phyloP scores from a whole-genome alignment of 2,113 vertebrate genomes.

The Triplophysa siluroides region DNA sequence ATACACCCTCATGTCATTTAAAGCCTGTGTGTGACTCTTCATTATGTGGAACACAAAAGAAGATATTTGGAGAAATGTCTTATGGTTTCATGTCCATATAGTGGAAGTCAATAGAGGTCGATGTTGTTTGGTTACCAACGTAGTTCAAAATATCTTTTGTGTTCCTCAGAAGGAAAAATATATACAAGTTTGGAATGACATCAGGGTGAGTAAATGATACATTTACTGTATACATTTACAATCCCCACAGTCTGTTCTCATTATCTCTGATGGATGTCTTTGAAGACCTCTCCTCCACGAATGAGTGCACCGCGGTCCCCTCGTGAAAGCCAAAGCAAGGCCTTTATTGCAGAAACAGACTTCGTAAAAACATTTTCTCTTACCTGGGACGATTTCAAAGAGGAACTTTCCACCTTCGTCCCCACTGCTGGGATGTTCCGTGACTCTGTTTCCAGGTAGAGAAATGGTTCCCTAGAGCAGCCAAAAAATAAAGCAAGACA shows the following conservation, averaged over 20 bases:
- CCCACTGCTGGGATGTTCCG: slow-evolving; percentile 89
- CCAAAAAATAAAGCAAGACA: slow-evolving; percentile 21
- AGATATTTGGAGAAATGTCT: too few species aligned
- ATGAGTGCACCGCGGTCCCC: background rate
- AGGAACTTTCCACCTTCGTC: slow-evolving; percentile 94
- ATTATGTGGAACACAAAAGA: too few species aligned
- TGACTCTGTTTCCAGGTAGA: slow-evolving; percentile 93
- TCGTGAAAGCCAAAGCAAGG: background rate
- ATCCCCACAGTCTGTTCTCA: slow-evolving; percentile 11
- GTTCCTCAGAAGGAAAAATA: too few species aligned
- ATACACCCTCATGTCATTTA: too few species aligned
- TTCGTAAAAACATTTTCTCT: slow-evolving; percentile 47
- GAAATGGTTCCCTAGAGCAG: slow-evolving; percentile 86
- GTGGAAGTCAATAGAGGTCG: too few species aligned
- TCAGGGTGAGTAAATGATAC: too few species aligned
- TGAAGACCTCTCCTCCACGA: slow-evolving; percentile 5
- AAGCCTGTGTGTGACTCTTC: too few species aligned
- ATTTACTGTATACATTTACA: too few species aligned
- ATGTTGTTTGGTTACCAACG: too few species aligned
- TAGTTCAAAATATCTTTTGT: too few species aligned
- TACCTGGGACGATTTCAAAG: slow-evolving; percentile 98
- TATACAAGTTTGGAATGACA: too few species aligned
- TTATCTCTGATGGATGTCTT: slow-evolving; percentile 29
- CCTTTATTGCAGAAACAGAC: background rate
- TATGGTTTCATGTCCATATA: too few species aligned